These are phyloP conservation scores for Lamellibrachia satsuma DNA, from an alignment of 2,888 invertebrate genomes.

Conservation along the genomic window DNA sequence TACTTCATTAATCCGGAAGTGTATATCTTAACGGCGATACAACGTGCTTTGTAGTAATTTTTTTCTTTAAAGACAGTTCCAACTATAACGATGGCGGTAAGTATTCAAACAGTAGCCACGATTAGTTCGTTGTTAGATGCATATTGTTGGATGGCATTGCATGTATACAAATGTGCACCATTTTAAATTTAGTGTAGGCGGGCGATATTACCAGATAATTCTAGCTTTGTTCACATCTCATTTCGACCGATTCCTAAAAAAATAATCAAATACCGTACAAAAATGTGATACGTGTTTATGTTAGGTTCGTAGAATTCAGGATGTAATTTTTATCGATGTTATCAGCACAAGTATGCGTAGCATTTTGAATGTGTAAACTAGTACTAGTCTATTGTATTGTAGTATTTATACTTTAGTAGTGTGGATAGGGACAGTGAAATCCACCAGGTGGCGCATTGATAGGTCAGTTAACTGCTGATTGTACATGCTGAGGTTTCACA, in stretches of 20 bases:
- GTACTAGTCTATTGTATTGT: no score
- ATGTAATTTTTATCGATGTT: no score
- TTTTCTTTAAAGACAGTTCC: not conserved
- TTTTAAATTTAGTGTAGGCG: not conserved
- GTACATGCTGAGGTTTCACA: no score
- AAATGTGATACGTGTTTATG: not conserved
- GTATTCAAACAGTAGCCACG: not conserved
- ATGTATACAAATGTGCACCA: not conserved
- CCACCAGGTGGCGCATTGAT: no score
- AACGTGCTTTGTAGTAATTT: not conserved
- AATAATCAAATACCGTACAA: not conserved
- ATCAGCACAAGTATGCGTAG: no score
- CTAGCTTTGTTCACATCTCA: not conserved
- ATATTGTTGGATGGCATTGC: not conserved
- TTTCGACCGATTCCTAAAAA: not conserved
- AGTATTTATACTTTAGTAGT: no score
- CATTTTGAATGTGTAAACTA: no score
- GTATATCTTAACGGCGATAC: not conserved
- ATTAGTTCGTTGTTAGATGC: not conserved
- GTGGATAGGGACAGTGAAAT: no score
- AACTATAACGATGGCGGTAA: slow-evolving; percentile 8
- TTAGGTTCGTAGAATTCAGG: not conserved
- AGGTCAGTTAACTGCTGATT: no score
- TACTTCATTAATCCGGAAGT: not conserved
- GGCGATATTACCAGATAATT: not conserved